Base-by-base conservation (phyloP, 1,140 invertebrate genomes). In the Heliconius hewitsoni region DNA sequence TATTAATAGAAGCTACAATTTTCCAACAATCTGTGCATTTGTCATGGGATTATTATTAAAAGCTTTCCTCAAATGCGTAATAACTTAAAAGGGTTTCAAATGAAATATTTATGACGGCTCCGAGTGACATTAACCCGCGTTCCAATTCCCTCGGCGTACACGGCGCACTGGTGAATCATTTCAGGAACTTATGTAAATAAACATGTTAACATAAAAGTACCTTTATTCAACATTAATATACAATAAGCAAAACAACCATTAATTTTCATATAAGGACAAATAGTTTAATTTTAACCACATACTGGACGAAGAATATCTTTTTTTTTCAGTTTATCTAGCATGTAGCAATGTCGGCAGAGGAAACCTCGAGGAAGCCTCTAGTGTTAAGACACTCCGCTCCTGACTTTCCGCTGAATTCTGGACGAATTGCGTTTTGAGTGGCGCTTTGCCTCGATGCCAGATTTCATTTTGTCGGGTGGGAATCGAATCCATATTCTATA, bases 51-150 rank as follows among this genome's bases (percentile, higher is more conserved):
- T 77, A 71, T 76, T 75, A 70, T 71, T 76, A 71, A 76, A 77
- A 77, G 70, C 76, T 30, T 30, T 77, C 42, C 75, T 77, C 55
- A 72, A 42, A 70, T 81, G 30, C 74, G 79, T 77, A 77, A 77
- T 90, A 86, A 84, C 85, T 82, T 87, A 91, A 91, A 89, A 85
- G 88, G 87, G 84, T 87, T 86, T 84, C 78, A 80, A 81, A 86
- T 90, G 85, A 84, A 91, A 90, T 91, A 90, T 90, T 90, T 88
- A 89, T 91, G 85, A 84, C 82, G 84, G 84, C 80, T 83, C 85
- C 66, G 66, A 72, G 87, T 87, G 86, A 83, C 85, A 87, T 90
- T 90, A 88, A 89, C 85, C 84, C 84, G 85, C 88, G 85, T 87
- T 90, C 85, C 84, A 86, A 90, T 86, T 87, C 87, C 81, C 85